These are phyloP conservation scores for Sylvia atricapilla DNA, from an alignment of 2,113 vertebrate genomes.

Conservation along the genomic window DNA sequence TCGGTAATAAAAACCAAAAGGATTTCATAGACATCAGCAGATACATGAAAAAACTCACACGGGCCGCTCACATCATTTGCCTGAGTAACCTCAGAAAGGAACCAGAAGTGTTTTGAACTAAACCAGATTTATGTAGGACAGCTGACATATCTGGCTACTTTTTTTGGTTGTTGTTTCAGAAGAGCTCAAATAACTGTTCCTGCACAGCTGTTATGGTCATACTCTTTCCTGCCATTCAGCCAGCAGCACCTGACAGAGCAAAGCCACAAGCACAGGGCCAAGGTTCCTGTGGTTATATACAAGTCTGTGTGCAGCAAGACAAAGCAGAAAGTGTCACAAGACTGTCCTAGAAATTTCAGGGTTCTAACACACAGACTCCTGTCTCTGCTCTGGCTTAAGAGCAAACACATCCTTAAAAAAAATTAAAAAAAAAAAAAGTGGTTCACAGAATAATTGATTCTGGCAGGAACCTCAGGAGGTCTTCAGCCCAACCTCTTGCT, in stretches of 20 bases:
- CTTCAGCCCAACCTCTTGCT: not conserved
- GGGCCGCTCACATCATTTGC: not conserved
- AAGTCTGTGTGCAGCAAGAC: not conserved
- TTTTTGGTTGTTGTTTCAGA: not conserved
- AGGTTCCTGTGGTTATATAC: not conserved
- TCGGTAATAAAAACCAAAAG: not conserved
- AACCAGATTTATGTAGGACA: conserved; percentile 26
- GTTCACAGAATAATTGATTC: not conserved
- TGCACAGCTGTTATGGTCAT: not conserved
- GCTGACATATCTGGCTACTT: not conserved
- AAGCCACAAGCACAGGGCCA: not conserved
- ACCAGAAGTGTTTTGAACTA: not conserved
- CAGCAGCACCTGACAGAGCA: not conserved
- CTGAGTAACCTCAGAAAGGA: conserved; percentile 3
- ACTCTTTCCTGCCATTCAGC: not conserved
- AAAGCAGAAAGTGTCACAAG: not conserved
- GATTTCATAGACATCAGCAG: not conserved
- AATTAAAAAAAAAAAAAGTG: not conserved
- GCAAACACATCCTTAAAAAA: not conserved
- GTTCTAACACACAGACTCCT: not conserved
- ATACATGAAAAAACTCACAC: not conserved
- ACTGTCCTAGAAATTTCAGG: not conserved
- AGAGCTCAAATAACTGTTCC: not conserved
- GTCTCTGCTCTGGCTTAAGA: not conserved
- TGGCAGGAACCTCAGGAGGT: not conserved